A percentile compares a stretch with the other conserved stretches of the same genome.
Conservation (phyloP, 1,140 invertebrate genomes). For the Trypoxylus dichotomus region DNA sequence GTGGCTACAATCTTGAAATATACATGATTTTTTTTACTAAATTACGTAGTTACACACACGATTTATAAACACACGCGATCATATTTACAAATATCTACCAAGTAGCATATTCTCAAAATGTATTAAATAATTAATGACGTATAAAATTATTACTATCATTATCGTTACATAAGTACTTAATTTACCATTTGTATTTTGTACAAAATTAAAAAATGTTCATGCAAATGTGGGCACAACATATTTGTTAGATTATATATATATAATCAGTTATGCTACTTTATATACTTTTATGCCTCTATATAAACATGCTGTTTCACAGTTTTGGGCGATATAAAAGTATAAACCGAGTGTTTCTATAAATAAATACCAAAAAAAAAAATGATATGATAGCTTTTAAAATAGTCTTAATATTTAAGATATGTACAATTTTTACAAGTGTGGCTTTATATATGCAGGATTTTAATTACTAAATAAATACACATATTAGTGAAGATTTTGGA, state of each 20-base stretch:
- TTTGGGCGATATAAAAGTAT: conserved; percentile 2
- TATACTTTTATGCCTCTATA: not conserved
- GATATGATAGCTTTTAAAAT: conserved; percentile 13
- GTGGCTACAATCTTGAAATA: conserved; percentile 45
- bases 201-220: not conserved
- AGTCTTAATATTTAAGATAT: conserved; percentile 8
- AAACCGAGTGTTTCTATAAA: not conserved
- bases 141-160: not conserved
- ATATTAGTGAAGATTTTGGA: conserved; percentile 28
- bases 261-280: not conserved
- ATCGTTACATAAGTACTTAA: conserved; percentile 8
- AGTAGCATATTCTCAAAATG: not conserved
- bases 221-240: not conserved
- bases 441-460: conserved; percentile 33
- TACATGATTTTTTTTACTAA: conserved; percentile 36
- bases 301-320: conserved; percentile 9
- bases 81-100: conserved; percentile 30
- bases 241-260: not conserved
- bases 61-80: conserved; percentile 17
- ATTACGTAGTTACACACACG: not conserved
- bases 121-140: not conserved
- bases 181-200: not conserved
- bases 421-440: conserved; percentile 29
- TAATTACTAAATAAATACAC: conserved; percentile 25
- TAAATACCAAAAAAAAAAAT: not conserved